Evolutionary conservation across 2,113 vertebrate species (phyloP).

Genomic region (Mesitornis unicolor): DNA sequence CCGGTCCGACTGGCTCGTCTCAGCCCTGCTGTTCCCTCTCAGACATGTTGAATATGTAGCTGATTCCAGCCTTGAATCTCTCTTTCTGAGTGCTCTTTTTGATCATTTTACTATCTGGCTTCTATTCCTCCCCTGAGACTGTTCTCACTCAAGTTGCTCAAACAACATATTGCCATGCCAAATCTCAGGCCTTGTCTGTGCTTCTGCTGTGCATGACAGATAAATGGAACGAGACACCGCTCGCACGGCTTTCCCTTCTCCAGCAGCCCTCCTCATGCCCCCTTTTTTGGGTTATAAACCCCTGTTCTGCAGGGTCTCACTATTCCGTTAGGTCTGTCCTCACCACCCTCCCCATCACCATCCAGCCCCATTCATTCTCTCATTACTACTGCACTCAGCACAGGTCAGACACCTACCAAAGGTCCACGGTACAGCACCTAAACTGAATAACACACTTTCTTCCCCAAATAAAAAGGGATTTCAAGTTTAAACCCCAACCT

Average conservation of each 20-base stretch:
- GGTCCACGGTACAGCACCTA: neutral
- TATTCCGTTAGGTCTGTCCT: neutral
- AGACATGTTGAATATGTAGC: neutral
- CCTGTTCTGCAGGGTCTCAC: neutral
- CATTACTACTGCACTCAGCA: accelerated
- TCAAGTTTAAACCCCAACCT: neutral
- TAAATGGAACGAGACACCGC: neutral
- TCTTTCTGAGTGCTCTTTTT: slow-evolving; percentile 2
- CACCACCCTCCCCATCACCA: neutral
- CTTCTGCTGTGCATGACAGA: neutral
- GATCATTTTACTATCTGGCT: slow-evolving; percentile 5
- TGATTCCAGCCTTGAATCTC: neutral
- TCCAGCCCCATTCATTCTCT: neutral
- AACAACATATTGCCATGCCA: slow-evolving; percentile 8
- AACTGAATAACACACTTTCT: neutral
- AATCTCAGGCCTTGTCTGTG: neutral
- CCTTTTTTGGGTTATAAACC: neutral
- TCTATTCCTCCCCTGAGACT: neutral
- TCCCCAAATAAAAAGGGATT: neutral
- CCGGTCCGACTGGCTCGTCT: neutral
- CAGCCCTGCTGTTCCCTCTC: neutral
- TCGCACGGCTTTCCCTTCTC: neutral
- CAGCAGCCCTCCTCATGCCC: neutral
- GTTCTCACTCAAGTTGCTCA: slow-evolving; percentile 9
- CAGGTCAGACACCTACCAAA: too few species aligned